These are phyloP conservation scores for Lagocephalus sceleratus DNA, from an alignment of 2,797 vertebrate genomes.

Conservation along the genomic window DNA sequence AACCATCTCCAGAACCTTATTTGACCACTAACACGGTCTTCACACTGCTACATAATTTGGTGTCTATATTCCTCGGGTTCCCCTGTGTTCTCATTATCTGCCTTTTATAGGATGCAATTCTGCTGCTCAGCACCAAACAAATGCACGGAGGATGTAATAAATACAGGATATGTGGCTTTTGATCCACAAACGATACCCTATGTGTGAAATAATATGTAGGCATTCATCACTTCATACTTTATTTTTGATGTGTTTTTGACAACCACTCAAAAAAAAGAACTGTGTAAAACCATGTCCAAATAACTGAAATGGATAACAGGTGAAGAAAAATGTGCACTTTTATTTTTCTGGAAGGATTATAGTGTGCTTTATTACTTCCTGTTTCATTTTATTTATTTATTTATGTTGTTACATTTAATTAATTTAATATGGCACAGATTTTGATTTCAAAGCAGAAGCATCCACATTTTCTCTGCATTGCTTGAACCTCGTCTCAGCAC, in stretches of 20 bases:
- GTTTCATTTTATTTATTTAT: not conserved
- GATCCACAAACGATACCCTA: slow-evolving; percentile 19
- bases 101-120: slow-evolving; percentile 53
- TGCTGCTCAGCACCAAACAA: slow-evolving; percentile 55
- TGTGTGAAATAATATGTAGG: too few species aligned
- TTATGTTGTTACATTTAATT: not conserved
- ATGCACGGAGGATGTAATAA: slow-evolving; percentile 51
- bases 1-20: slow-evolving; percentile 41
- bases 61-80: slow-evolving; percentile 51
- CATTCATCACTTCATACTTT: not conserved
- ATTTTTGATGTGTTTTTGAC: slow-evolving; percentile 7
- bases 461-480: slow-evolving; percentile 36
- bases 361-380: not conserved
- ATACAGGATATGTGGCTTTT: slow-evolving; percentile 34
- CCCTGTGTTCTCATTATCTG: slow-evolving; percentile 71
- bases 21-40: slow-evolving; percentile 40
- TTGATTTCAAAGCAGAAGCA: slow-evolving; percentile 43
- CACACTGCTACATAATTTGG: slow-evolving; percentile 42
- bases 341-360: too few species aligned
- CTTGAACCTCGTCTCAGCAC: slow-evolving; percentile 42
- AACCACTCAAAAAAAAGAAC: not conserved
- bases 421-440: not conserved
- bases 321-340: not conserved
- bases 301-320: not conserved
- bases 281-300: not conserved